Evolutionary conservation across 1,140 invertebrate genomes (phyloP), one percentile per base, ranked within the genome.

Genomic region (Diorhabda carinulata): DNA sequence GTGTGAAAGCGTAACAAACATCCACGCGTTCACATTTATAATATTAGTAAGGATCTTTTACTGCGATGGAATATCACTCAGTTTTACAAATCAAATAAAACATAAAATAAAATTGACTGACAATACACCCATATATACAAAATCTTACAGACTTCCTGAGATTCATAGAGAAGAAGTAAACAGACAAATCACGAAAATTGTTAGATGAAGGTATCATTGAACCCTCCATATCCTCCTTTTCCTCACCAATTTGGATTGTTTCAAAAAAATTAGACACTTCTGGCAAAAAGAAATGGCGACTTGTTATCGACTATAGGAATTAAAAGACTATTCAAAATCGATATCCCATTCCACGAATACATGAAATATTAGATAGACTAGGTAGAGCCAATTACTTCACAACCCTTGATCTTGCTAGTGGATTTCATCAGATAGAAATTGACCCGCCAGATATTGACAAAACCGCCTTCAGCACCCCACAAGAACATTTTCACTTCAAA

Each of bases 301-400:
- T 70, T 69, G 57, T 67, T 8, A 9, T 81, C 40, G 81, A 82
- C 72, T 83, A 78, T 69, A 65, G 80, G 63, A 83, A 83, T 72
- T 73, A 78, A 40, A 76, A 77, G 65, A 81, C 78, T 7, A 73
- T 81, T 8, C 71, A 72, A 4, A 84, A 87, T 72, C 74, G 65
- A 42, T 88, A 76, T 73, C 61, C 68, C 4, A 7, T 69, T n/a
- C 68, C 61, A 5, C 57, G 65, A 10, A 69, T 69, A 8, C 42
- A 43, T 8, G 67, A 69, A 5, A 57, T 77, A 7, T 71, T 86
- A 43, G 77, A 82, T 68, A 72, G 70, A 43, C 64, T 86, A 44
- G 74, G 71, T 1, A 77, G 74, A 44, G 60, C 69, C 3, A 73
- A 77, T 25, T 80, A 77, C 67, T 84, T 85, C 66, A 77, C 45